phyloP scores from a whole-genome alignment of 2,113 vertebrate species.

The Hippopotamus amphibius region DNA sequence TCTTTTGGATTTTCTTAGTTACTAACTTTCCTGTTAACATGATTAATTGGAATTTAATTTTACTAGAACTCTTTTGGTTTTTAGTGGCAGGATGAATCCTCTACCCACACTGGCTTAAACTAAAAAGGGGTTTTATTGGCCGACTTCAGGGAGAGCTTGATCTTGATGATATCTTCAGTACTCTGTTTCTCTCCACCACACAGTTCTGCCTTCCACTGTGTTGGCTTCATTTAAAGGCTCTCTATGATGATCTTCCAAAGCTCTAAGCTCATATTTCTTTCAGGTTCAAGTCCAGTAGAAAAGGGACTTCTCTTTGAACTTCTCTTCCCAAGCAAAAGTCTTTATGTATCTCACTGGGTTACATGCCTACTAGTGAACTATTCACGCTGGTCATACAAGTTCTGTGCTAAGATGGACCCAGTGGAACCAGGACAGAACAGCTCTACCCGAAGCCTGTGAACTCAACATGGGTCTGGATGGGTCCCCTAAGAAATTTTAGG shows the following conservation, averaged over 20 bases:
- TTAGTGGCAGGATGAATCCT: slow-evolving; percentile 28
- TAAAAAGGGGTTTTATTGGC: neutral
- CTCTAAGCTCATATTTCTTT: neutral
- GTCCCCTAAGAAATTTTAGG: neutral
- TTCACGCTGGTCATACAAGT: neutral
- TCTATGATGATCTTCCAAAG: slow-evolving; percentile 25
- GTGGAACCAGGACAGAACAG: neutral
- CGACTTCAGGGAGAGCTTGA: slow-evolving; percentile 19
- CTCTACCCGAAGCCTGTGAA: neutral
- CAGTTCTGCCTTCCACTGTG: neutral
- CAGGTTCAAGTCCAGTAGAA: neutral
- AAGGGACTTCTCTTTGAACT: neutral
- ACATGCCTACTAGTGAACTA: neutral
- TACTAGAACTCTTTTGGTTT: slow-evolving; percentile 49
- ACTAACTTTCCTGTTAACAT: neutral
- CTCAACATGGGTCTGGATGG: neutral
- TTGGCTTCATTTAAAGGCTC: slow-evolving; percentile 21
- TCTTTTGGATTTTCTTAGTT: slow-evolving; percentile 56
- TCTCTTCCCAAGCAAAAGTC: neutral
- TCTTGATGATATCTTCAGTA: neutral
- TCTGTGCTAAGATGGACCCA: neutral
- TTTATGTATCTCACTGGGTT: neutral
- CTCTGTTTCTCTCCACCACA: neutral
- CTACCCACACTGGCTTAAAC: neutral
- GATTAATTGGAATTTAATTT: slow-evolving; percentile 52